Evolutionary conservation across 2,113 vertebrate species (phyloP).

Genomic region (Spermophilus dauricus): DNA sequence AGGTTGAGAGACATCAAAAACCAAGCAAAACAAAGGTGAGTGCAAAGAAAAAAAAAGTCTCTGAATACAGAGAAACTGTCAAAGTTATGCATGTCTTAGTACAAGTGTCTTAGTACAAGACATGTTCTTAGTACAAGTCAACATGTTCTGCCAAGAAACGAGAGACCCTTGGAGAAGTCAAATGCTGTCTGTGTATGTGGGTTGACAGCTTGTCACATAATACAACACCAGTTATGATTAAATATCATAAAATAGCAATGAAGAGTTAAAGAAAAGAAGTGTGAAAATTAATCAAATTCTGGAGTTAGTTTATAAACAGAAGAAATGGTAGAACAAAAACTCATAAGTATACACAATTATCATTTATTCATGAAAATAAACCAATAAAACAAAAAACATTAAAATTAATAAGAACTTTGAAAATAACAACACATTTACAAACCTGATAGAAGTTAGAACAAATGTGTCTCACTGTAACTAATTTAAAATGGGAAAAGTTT

Average conservation of each 20-base stretch:
- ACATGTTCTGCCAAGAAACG: background rate
- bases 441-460: no score
- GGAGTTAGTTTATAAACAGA: background rate
- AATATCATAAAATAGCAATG: background rate
- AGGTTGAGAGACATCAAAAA: background rate
- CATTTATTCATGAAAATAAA: no score
- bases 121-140: background rate
- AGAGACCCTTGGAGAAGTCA: background rate
- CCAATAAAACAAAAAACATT: no score
- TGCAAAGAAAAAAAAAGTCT: no score
- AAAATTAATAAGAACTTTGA: no score
- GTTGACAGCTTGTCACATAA: background rate
- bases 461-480: no score
- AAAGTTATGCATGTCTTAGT: background rate
- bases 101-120: no score
- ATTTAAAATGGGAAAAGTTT: no score
- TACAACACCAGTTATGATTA: background rate
- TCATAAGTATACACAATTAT: background rate
- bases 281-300: background rate
- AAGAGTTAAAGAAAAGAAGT: background rate
- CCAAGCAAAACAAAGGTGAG: background rate
- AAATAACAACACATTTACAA: no score
- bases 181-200: background rate
- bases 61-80: background rate
- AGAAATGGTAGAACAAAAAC: background rate